These are phyloP conservation scores for Apocheima hispidaria DNA, from an alignment of 2,888 invertebrate genomes.

Conservation along the genomic window DNA sequence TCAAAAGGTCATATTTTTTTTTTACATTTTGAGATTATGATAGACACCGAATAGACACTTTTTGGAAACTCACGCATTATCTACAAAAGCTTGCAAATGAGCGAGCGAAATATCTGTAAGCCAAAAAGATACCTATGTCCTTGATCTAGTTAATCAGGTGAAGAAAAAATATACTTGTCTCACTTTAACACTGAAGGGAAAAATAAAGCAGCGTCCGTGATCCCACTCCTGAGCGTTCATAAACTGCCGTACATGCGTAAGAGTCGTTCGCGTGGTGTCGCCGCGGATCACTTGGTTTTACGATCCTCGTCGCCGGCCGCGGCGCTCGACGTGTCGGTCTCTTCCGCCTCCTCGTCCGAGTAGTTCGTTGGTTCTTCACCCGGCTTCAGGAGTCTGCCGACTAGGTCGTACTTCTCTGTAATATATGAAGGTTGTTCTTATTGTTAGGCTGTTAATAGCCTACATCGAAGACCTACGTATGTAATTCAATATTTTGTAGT, in stretches of 20 bases:
- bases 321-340: slow-evolving; percentile 69
- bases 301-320: slow-evolving; percentile 66
- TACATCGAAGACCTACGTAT: too few relatives aligned
- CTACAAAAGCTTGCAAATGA: too few relatives aligned
- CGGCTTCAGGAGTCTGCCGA: slow-evolving; percentile 95
- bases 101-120: too few relatives aligned
- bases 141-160: neutral
- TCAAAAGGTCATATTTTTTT: too few relatives aligned
- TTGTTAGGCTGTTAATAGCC: too few relatives aligned
- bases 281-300: slow-evolving; percentile 63
- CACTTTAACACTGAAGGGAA: neutral
- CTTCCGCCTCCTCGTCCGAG: slow-evolving; percentile 93
- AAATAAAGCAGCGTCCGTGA: neutral
- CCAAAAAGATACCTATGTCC: too few relatives aligned
- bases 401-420: slow-evolving; percentile 96
- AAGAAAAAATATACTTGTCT: neutral
- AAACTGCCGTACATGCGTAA: neutral
- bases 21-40: too few relatives aligned
- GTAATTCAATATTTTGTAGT: too few relatives aligned
- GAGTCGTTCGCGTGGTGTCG: neutral
- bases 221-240: neutral
- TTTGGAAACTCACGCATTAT: too few relatives aligned
- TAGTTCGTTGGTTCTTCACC: slow-evolving; percentile 96
- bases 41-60: too few relatives aligned
- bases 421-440: slow-evolving; percentile 40